These are phyloP conservation scores for Rhabdornis inornatus DNA, from an alignment of 2,113 vertebrate genomes.

Conservation along the genomic window DNA sequence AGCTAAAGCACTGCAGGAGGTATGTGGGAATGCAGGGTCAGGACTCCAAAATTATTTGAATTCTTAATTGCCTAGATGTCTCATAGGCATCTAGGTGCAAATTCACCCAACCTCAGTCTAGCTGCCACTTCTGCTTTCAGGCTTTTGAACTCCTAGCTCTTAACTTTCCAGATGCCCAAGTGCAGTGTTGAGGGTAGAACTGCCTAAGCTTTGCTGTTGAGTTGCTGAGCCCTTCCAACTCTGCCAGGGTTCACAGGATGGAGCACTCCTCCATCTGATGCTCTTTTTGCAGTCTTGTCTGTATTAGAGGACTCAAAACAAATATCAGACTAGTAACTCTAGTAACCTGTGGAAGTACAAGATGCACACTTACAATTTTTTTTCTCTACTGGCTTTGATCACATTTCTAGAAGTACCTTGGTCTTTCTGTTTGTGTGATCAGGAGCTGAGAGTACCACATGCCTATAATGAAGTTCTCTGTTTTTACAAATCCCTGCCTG, in stretches of 20 bases:
- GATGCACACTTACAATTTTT: not conserved
- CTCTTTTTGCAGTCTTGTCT: not conserved
- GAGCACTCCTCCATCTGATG: not conserved
- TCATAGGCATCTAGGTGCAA: not conserved
- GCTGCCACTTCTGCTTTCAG: not conserved
- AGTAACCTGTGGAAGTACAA: not conserved
- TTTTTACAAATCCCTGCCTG: not conserved
- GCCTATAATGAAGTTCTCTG: not conserved
- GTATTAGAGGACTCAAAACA: not conserved
- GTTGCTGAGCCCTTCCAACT: not conserved
- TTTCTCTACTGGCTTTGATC: not conserved
- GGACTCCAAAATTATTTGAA: not conserved
- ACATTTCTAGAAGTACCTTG: not conserved
- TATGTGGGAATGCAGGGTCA: not conserved
- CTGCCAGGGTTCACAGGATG: not conserved
- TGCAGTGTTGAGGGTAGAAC: not conserved
- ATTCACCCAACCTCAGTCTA: not conserved
- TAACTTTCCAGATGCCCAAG: not conserved
- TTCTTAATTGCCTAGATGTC: not conserved
- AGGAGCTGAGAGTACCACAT: not conserved
- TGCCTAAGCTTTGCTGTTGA: not conserved
- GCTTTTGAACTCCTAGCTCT: not conserved
- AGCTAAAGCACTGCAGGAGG: not conserved
- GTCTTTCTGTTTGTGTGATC: not conserved
- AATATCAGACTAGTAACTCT: not conserved